Evolutionary conservation across 2,113 vertebrate genomes (phyloP).

Genomic region (Ahaetulla prasina): DNA sequence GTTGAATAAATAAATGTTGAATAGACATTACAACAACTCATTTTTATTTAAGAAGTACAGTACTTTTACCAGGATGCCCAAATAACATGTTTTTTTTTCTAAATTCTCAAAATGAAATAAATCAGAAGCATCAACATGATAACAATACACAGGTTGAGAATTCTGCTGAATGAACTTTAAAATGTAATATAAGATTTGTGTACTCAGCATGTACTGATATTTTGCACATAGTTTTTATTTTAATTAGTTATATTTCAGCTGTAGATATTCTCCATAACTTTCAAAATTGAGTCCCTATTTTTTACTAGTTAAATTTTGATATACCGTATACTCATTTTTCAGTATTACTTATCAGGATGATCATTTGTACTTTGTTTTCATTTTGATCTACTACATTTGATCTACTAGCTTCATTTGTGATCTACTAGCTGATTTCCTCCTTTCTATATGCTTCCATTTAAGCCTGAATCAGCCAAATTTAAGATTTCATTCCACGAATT

Average conservation of each 20-base stretch:
- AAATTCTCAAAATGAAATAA: not conserved
- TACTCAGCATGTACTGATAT: not conserved
- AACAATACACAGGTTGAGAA: not conserved
- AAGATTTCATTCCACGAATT: not conserved
- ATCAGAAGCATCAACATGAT: not conserved
- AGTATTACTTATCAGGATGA: not conserved
- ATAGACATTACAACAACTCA: not conserved
- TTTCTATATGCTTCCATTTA: not conserved
- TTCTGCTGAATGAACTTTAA: not conserved
- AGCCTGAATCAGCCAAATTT: not conserved
- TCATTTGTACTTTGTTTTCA: not conserved
- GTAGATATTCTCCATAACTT: not conserved
- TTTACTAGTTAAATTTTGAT: not conserved
- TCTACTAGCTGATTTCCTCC: too few species aligned
- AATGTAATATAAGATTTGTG: not conserved
- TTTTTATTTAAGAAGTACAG: not conserved
- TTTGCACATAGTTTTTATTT: not conserved
- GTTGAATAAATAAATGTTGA: not conserved
- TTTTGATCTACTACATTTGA: not conserved
- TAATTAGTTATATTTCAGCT: not conserved
- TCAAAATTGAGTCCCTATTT: not conserved
- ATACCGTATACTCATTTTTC: not conserved
- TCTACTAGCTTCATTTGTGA: not conserved
- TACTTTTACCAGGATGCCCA: not conserved
- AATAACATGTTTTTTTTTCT: not conserved